Evolutionary conservation across 1,140 invertebrate species (phyloP), one percentile per base, ranked within the genome.

Genomic region (Pseudomyrmex pallidus): DNA sequence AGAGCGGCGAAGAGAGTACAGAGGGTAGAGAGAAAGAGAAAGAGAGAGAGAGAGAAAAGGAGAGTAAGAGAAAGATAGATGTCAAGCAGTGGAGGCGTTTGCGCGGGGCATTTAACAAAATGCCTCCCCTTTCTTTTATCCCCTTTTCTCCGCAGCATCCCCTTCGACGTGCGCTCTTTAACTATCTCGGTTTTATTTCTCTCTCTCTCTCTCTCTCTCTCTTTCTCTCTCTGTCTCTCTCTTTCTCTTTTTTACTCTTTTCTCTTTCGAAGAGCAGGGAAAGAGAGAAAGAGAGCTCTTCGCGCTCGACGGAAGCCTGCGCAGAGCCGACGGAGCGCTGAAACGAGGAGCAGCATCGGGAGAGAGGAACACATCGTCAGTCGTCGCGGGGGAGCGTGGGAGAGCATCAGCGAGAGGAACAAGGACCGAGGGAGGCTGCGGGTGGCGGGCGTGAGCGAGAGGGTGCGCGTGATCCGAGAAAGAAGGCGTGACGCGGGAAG

Each of bases 161-260:
- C 59, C 63, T 62, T 82, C 74, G 46, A 48, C 61, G 62, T 17
- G 17, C 48, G 62, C 67, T 83, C 46, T 74, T 62, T 77, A 80
- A 59, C 76, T 59, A 74, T 82, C 70, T 63, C 86, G 85, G 87
- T 87, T 87, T 87, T 87, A 59, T 74, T 82, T 67, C 80, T 87
- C 85, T 25, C 22, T 25, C 22, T 25, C 22, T 62, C 46, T 25
- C 22, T 25, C 2, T 25, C 22, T 25, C 2, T 25, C 56, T 59
- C 57, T 57, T 70, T 48, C 50, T 50, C 15, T 10, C 50, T 1
- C 20, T 5, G 1, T 22, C 52, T 48, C 52, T 1, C 20, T 59
- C 56, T 35, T 5, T 35, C 35, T 35, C 56, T 59, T 54, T 57
- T 74, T 54, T 57, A 44, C 15, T 12, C 52, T 1, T 17, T 7